Conservation (phyloP, 2,113 vertebrate species). For the Misgurnus anguillicaudatus region DNA sequence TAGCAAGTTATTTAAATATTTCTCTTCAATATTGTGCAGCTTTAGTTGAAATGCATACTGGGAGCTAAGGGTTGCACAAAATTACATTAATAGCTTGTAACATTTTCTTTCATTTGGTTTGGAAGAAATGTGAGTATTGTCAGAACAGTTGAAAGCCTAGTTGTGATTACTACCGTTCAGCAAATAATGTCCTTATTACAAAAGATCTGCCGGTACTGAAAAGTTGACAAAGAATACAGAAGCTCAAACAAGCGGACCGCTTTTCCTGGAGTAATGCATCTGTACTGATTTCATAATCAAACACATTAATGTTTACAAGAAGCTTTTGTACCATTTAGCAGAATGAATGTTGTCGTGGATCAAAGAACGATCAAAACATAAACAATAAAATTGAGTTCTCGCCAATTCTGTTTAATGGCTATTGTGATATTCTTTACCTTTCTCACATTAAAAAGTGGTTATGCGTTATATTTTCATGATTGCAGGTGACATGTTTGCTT, state of each 20-base stretch:
- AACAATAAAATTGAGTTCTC: too few relatives aligned
- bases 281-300: constrained; percentile 2
- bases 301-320: background rate
- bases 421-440: background rate
- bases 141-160: too few relatives aligned
- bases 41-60: constrained; percentile 1
- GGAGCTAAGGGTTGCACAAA: background rate
- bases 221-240: background rate
- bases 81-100: background rate
- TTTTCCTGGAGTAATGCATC: background rate
- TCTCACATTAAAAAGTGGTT: background rate
- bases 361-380: too few relatives aligned
- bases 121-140: too few relatives aligned
- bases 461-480: constrained; percentile 5
- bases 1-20: too few relatives aligned
- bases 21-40: too few relatives aligned
- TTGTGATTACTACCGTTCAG: background rate
- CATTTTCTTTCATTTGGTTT: background rate
- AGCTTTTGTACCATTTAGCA: background rate
- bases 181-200: background rate
- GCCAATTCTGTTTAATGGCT: background rate
- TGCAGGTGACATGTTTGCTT: background rate
- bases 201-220: too few relatives aligned
- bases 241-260: background rate
- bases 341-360: background rate